These are phyloP conservation scores for Pocillopora damicornis DNA, from an alignment of 64 coral and sea anemone species.

Conservation along the genomic window DNA sequence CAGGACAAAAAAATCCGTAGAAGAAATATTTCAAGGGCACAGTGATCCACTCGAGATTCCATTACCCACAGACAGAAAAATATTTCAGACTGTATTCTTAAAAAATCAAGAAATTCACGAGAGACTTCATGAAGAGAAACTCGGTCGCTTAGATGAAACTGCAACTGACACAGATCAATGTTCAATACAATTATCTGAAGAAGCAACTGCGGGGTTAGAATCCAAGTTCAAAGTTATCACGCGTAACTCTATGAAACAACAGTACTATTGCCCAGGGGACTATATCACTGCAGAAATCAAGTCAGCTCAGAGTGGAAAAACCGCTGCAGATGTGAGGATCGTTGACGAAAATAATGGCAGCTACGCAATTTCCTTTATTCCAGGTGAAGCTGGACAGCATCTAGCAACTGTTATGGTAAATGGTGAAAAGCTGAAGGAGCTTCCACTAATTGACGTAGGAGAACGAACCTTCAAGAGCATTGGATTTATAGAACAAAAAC, in stretches of 20 bases:
- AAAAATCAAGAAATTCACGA: slow-evolving; percentile 9
- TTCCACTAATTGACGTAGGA: neutral
- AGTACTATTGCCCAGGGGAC: neutral
- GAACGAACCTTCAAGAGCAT: neutral
- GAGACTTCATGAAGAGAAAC: neutral
- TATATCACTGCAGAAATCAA: neutral
- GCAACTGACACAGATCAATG: neutral
- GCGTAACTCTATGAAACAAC: neutral
- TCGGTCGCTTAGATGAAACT: neutral
- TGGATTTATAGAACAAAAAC: neutral
- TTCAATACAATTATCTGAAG: neutral
- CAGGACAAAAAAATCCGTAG: neutral
- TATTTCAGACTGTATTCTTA: neutral
- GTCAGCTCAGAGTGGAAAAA: neutral
- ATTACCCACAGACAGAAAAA: neutral
- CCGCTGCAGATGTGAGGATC: neutral
- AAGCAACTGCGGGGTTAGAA: neutral
- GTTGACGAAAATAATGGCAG: neutral
- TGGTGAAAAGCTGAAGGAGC: neutral
- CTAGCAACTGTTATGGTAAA: neutral
- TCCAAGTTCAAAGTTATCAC: neutral
- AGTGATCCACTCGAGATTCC: neutral
- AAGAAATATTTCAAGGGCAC: neutral
- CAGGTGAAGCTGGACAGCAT: slow-evolving; percentile 2
- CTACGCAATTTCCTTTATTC: neutral